A percentile compares a stretch with the other conserved stretches of the same genome.
phyloP scores from a whole-genome alignment of 2,113 vertebrate genomes.

The Amphiprion ocellaris region DNA sequence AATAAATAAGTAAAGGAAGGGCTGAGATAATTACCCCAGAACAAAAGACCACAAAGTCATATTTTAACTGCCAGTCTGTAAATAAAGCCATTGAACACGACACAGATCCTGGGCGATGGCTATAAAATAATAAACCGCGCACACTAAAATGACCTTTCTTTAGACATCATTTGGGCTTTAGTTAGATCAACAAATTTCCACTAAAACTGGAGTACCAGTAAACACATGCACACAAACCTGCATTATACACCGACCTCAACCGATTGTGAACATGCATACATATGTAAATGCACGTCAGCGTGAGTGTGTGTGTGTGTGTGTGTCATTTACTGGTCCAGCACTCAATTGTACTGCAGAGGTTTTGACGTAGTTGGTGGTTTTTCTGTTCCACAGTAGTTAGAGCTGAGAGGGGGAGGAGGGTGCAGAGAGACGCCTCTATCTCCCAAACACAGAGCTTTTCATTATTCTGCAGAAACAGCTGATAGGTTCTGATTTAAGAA shows the following conservation, averaged over 20 bases:
- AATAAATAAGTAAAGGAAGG: slow-evolving; percentile 30
- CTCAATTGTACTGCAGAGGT: slow-evolving; percentile 20
- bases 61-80: slow-evolving; percentile 20
- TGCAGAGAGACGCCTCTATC: neutral
- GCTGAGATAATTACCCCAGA: neutral
- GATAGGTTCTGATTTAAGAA: slow-evolving; percentile 8
- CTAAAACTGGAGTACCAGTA: too few relatives aligned
- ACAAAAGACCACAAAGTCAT: slow-evolving; percentile 6
- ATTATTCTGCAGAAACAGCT: slow-evolving; percentile 43
- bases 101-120: too few relatives aligned
- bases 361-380: slow-evolving; percentile 62
- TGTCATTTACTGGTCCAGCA: slow-evolving; percentile 11
- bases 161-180: too few relatives aligned
- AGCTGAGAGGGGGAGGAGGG: neutral
- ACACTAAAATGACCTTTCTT: neutral
- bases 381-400: slow-evolving; percentile 29
- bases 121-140: neutral
- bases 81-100: neutral
- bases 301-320: neutral
- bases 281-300: neutral
- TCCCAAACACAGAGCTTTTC: slow-evolving; percentile 33
- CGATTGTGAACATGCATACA: neutral
- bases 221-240: neutral
- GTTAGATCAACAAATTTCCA: too few relatives aligned
- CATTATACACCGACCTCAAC: neutral